Evolutionary conservation across 2,888 invertebrate genomes (phyloP), one percentile per base, ranked within the genome.

Genomic region (Micropterix aruncella): DNA sequence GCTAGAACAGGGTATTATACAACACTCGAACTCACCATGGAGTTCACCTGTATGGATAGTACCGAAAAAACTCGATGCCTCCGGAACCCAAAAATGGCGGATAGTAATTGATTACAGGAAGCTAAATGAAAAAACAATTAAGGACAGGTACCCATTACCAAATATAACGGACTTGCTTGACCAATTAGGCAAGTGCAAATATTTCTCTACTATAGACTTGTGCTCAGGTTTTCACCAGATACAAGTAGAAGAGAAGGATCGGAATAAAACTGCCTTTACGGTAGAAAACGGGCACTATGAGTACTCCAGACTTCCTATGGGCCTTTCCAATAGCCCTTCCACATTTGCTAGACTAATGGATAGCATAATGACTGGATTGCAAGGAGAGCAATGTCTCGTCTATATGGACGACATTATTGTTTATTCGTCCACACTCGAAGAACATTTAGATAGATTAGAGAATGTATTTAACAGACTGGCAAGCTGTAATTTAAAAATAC

Each of bases 271-370:
- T 1, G 56, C 55, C 3, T 57, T 60, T 47, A 51, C 46, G 1
- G 54, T 53, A 15, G 41, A 48, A 19, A 38, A 44, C 14, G 58
- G 59, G 1, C 54, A 57, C 14, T 59, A 49, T 36, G 55, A 61
- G 50, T 57, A 50, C 44, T 37, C 45, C 16, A 45, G 56, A 2
- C 55, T 62, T 55, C 54, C 54, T 1, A 55, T 58, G 43, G 58
- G 58, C 0, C 46, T 60, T 3, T 50, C 52, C 38, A 57, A 54
- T 39, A 51, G 54, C 1, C 58, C 59, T 2, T 50, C 52, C 1
- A 57, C 57, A 1, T 62, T 62, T 47, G 57, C 58, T 47, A 16
- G 60, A 3, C 38, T 55, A 7, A 59, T 59, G 51, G 53, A 58
- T 45, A 48, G 51, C 36, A 51, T 56, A 2, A 44, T 62, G 3